Percentiles rank a stretch among this genome's conserved stretches.
Conservation (phyloP, 2,113 vertebrate genomes). For the human region GRCh38 chr2:126827001-126827500, state of each 20-base stretch:
- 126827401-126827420: rapidly evolving
- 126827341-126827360: background rate
- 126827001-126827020: background rate
- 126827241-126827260: background rate
- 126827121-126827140: background rate
- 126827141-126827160: background rate
- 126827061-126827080: too few species aligned
- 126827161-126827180: background rate
- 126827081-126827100: background rate
- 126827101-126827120: background rate
- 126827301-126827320: background rate
- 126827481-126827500: background rate
- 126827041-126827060: background rate
- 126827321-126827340: background rate
- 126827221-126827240: background rate
- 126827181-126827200: background rate
- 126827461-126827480: background rate
- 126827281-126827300: background rate
- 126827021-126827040: background rate
- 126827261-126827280: too few species aligned
- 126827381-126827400: rapidly evolving
- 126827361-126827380: background rate
- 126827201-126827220: background rate
- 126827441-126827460: rapidly evolving
- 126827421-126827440: background rate